A percentile compares a stretch with the other conserved stretches of the same genome.
Conservation (phyloP, 2,888 invertebrate species). For the Philopedon plagiatum region DNA sequence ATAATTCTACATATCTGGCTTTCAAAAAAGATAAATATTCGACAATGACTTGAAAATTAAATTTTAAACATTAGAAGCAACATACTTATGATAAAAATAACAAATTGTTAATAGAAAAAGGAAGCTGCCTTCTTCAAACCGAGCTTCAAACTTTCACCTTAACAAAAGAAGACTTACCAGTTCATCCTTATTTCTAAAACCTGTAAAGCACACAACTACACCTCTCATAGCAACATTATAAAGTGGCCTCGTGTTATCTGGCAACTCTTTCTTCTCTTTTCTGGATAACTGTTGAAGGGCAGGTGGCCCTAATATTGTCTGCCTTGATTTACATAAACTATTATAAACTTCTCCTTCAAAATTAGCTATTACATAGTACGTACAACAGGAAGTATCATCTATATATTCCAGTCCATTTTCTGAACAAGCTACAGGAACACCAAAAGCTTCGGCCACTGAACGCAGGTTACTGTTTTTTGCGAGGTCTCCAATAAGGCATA, state of each 20-base stretch:
- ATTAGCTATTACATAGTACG: conserved; percentile 80
- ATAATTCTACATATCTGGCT: too few relatives aligned
- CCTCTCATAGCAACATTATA: conserved; percentile 92
- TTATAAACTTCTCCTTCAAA: conserved; percentile 83
- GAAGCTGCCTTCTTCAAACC: too few relatives aligned
- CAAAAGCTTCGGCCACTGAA: conserved; percentile 75
- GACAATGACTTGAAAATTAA: too few relatives aligned
- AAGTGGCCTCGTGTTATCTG: conserved; percentile 84
- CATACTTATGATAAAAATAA: too few relatives aligned
- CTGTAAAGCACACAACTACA: conserved; percentile 92
- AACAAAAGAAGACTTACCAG: conserved; percentile 77
- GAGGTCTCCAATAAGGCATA: conserved; percentile 76
- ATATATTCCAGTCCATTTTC: conserved; percentile 75
- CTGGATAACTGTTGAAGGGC: conserved; percentile 83
- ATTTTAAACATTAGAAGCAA: too few relatives aligned
- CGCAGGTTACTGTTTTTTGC: conserved; percentile 71
- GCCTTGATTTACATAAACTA: conserved; percentile 75
- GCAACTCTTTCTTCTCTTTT: conserved; percentile 80
- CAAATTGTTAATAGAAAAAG: too few relatives aligned
- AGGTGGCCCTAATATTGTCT: conserved; percentile 85
- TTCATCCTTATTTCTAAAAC: conserved; percentile 91
- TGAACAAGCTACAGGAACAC: conserved; percentile 76
- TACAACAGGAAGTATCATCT: conserved; percentile 74
- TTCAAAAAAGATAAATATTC: too few relatives aligned
- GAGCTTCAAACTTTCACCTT: background rate